Conservation (phyloP, 2,888 invertebrate genomes). For the Homarus gammarus region DNA sequence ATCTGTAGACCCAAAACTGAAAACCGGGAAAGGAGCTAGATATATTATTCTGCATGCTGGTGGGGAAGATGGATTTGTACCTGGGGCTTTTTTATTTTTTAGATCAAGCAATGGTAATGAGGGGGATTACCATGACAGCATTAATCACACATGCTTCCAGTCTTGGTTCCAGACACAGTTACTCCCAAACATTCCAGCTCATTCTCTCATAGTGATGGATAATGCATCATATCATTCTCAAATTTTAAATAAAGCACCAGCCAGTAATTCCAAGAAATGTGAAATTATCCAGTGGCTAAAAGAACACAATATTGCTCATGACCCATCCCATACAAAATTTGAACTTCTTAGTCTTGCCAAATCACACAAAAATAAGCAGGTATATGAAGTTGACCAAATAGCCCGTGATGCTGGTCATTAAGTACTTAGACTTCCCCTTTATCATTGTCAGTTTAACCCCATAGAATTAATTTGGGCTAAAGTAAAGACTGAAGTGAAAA, state of each 20-base stretch:
- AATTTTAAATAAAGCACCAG: no score
- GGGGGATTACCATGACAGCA: not conserved
- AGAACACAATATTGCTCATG: conserved; percentile 32
- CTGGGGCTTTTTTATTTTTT: conserved; percentile 27
- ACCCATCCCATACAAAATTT: conserved; percentile 11
- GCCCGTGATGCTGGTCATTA: conserved; percentile 35
- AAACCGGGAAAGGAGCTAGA: no score
- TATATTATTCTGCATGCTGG: no score
- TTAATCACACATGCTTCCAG: conserved; percentile 15
- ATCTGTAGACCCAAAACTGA: no score
- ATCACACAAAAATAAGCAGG: conserved; percentile 15
- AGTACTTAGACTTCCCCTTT: conserved; percentile 57
- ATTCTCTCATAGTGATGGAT: no score
- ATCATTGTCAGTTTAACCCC: conserved; percentile 55
- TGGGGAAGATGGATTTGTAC: no score
- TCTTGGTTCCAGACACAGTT: conserved; percentile 45
- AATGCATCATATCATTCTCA: no score
- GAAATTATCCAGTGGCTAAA: conserved; percentile 35
- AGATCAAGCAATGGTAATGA: not conserved
- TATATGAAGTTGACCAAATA: conserved; percentile 45
- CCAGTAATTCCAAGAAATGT: conserved; percentile 18
- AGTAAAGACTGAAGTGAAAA: no score
- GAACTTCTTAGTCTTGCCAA: conserved; percentile 11
- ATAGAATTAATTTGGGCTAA: no score
- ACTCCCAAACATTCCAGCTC: conserved; percentile 42